These are phyloP conservation scores for Chalcis sispes DNA, from an alignment of 2,888 invertebrate genomes.

Conservation along the genomic window DNA sequence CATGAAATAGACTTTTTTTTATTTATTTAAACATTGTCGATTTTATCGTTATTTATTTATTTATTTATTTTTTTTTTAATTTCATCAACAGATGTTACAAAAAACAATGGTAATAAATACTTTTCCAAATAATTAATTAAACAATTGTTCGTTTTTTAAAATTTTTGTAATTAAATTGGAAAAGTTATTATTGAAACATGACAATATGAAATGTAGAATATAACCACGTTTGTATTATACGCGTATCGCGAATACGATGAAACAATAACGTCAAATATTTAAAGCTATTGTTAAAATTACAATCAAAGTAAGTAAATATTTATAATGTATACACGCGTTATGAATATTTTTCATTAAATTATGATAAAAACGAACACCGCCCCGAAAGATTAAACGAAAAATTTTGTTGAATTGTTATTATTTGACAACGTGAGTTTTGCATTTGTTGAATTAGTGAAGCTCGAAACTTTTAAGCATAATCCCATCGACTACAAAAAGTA, in stretches of 20 bases:
- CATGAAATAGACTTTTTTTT: too few species aligned
- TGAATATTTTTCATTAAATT: neutral
- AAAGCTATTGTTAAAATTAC: neutral
- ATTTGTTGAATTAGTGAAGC: too few species aligned
- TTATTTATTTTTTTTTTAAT: too few species aligned
- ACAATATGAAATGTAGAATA: neutral
- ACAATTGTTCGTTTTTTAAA: neutral
- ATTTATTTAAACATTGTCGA: too few species aligned
- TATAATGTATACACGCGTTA: neutral
- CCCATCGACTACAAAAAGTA: neutral
- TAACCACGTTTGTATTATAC: neutral
- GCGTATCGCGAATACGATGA: neutral
- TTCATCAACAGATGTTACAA: too few species aligned
- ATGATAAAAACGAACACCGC: neutral
- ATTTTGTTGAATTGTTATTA: too few species aligned
- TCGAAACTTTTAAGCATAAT: neutral
- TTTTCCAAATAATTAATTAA: neutral
- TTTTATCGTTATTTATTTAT: too few species aligned
- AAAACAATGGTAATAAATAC: too few species aligned
- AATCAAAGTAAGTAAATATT: constrained; percentile 19
- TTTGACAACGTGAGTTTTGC: too few species aligned
- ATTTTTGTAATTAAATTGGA: neutral
- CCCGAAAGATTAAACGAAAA: neutral
- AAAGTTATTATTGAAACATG: neutral
- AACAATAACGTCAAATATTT: neutral